phyloP scores from a whole-genome alignment of 1,140 invertebrate genomes.

The Tetramorium simillimum region DNA sequence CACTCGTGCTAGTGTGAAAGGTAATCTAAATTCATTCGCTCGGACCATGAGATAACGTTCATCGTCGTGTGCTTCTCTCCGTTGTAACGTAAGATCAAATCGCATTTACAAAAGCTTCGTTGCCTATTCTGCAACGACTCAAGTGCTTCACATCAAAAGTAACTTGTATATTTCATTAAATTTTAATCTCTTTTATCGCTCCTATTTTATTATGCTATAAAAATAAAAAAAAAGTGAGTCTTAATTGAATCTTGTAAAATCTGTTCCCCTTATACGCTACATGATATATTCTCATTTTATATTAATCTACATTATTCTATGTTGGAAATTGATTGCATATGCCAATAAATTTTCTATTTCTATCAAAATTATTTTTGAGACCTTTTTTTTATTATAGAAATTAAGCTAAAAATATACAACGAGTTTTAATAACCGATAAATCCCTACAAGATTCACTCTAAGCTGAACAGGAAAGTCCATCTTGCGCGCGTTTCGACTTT shows the following conservation, averaged over 20 bases:
- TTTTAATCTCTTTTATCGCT: background rate
- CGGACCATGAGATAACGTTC: slow-evolving; percentile 48
- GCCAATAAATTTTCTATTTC: background rate
- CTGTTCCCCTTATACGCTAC: background rate
- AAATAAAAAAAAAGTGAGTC: background rate
- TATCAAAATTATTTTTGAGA: background rate
- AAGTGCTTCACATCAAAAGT: background rate
- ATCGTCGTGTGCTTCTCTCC: slow-evolving; percentile 2
- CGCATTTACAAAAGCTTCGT: slow-evolving; percentile 6
- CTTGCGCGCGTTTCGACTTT: slow-evolving; percentile 63
- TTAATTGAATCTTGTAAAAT: background rate
- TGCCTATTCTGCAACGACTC: background rate
- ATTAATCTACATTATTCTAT: background rate
- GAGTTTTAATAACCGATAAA: slow-evolving; percentile 37
- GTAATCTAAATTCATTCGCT: slow-evolving; percentile 66
- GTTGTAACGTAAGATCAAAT: slow-evolving; percentile 41
- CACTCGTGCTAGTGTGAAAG: slow-evolving; percentile 7
- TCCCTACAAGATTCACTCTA: slow-evolving; percentile 45
- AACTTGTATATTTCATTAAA: slow-evolving; percentile 10
- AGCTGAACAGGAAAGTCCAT: slow-evolving; percentile 61
- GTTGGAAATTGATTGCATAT: background rate
- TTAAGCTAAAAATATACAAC: slow-evolving; percentile 4
- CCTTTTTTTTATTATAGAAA: background rate
- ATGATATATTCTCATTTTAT: background rate
- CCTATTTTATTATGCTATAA: background rate